phyloP scores from a whole-genome alignment of 92 coral and sea anemone genomes.

The Epizoanthus rinbou region DNA sequence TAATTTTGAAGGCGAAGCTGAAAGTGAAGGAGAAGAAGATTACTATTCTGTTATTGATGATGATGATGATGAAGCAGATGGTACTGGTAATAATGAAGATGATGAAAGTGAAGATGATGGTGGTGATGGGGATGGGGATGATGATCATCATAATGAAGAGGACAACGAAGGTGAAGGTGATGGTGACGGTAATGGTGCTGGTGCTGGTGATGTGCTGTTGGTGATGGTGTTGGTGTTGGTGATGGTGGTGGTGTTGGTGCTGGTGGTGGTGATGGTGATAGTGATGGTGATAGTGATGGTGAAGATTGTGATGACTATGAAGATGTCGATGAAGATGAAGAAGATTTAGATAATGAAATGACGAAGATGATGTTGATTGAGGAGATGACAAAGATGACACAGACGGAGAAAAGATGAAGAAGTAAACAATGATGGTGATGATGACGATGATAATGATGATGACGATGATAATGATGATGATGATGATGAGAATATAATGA shows the following conservation, averaged over 20 bases:
- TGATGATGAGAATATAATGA: no score
- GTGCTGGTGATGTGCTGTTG: no score
- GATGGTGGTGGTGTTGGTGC: not conserved
- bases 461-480: no score
- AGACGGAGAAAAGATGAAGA: no score
- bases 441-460: not conserved
- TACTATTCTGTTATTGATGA: no score
- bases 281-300: not conserved
- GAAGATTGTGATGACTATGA: not conserved
- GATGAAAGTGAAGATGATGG: not conserved
- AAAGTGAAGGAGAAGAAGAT: no score
- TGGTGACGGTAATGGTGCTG: no score
- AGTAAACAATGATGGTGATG: not conserved
- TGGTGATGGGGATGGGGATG: not conserved
- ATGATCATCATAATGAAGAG: not conserved
- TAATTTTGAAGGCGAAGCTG: no score
- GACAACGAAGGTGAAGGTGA: not conserved
- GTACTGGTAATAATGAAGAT: no score
- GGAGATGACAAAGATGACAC: not conserved
- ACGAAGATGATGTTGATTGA: no score
- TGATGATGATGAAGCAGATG: no score
- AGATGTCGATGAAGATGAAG: not conserved
- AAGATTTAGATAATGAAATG: not conserved
- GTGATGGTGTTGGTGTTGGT: not conserved
- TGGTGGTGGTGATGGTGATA: not conserved